Conservation (phyloP, 2,113 vertebrate species). For the Tylochromis polylepis region DNA sequence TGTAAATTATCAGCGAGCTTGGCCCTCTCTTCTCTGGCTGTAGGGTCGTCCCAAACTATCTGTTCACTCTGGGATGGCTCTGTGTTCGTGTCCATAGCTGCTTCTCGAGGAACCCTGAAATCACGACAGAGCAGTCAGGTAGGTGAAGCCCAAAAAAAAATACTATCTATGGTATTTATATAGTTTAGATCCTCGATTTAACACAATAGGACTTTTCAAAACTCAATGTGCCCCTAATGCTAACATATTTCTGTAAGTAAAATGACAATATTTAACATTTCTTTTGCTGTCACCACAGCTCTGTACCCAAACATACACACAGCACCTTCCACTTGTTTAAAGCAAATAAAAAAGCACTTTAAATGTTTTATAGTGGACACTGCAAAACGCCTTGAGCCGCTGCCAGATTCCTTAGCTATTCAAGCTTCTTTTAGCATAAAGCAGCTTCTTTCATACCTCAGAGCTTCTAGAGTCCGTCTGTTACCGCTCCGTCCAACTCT, state of each 20-base stretch:
- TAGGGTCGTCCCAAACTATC: conserved; percentile 98
- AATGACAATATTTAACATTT: background rate
- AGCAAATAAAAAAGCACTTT: background rate
- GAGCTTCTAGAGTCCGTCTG: conserved; percentile 85
- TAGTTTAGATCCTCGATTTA: background rate
- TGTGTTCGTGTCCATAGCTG: conserved; percentile 81
- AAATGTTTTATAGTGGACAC: background rate
- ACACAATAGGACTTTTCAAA: background rate
- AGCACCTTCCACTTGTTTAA: background rate
- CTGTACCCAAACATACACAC: background rate
- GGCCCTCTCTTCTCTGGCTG: conserved; percentile 91
- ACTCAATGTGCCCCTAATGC: background rate
- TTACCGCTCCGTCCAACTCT: conserved; percentile 74
- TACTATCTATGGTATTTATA: background rate
- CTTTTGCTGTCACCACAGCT: background rate
- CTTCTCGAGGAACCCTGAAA: conserved; percentile 81
- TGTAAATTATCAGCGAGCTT: conserved; percentile 91
- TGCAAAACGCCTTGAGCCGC: background rate
- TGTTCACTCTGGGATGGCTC: conserved; percentile 96
- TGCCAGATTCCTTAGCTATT: background rate
- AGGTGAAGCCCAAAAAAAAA: rapidly evolving
- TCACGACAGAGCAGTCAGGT: background rate
- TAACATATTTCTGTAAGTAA: background rate
- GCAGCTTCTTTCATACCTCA: conserved; percentile 72
- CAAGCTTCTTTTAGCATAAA: background rate